Conservation (phyloP, 2,797 vertebrate species). For the Pangasius larnaudii region DNA sequence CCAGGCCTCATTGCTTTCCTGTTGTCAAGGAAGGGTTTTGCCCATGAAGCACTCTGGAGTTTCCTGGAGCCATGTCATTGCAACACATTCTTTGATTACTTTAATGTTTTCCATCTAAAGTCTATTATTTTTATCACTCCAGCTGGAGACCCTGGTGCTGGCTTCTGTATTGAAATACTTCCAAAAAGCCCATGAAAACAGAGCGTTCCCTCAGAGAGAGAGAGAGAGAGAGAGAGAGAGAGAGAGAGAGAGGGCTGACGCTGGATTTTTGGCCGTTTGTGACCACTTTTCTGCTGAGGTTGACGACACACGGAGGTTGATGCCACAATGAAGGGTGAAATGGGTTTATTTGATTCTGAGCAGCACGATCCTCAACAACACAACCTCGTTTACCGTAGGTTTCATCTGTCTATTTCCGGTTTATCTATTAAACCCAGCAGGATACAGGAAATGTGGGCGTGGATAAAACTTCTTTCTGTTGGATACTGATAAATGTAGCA, state of each 20-base stretch:
- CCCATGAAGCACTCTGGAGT: constrained; percentile 27
- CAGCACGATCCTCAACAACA: constrained; percentile 41
- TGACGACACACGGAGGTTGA: constrained; percentile 97
- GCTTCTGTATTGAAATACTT: not conserved
- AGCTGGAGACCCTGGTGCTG: not conserved
- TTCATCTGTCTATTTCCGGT: not conserved
- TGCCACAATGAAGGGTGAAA: constrained; percentile 89
- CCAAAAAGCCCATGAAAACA: constrained; percentile 59
- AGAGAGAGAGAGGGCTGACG: constrained; percentile 79
- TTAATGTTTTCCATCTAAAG: constrained; percentile 15
- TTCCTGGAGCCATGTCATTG: not conserved
- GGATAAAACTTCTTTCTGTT: not conserved
- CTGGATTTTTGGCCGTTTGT: constrained; percentile 94
- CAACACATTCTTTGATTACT: not conserved
- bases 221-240: constrained; percentile 77
- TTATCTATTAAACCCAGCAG: not conserved
- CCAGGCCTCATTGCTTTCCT: constrained; percentile 61
- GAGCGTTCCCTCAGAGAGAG: constrained; percentile 86
- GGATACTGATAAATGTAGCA: not conserved
- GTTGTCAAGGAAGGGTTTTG: constrained; percentile 63
- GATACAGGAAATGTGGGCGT: not conserved
- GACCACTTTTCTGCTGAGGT: constrained; percentile 99
- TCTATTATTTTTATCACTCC: constrained; percentile 17
- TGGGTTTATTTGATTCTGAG: constrained; percentile 73
- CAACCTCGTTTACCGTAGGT: not conserved